Base-by-base conservation (phyloP, 92 coral and sea anemone genomes). In the Parazoanthus atlanticus region DNA sequence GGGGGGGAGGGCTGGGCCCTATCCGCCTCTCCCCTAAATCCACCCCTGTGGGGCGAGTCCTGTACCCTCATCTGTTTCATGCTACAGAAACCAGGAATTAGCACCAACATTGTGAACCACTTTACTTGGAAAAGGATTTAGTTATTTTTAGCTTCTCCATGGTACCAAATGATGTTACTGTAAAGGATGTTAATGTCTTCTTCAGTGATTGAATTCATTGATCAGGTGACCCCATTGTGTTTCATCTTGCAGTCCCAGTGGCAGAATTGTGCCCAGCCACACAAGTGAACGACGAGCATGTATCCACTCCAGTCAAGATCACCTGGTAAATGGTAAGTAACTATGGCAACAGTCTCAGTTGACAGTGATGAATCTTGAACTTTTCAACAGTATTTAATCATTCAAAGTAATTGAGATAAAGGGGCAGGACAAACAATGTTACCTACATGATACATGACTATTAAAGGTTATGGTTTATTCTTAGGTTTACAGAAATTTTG, bases 211-310 rank as follows among this genome's bases (percentile, higher is more conserved):
- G 15, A 77, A 76, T 23, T n/a, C 21, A 30, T n/a, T n/a, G n/a
- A n/a, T 69, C 32, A n/a, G 15, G 6, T 46, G 38, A 36, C 2
- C 49, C 2, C 23, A n/a, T 78, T 29, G 25, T n/a, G 31, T 46
- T 78, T 49, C 32, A 49, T 46, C 36, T 78, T 78, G 30, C 66
- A 78, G 82, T 19, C 82, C 82, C 8, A 78, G 82, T 28, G 82
- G 82, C 64, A 78, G 38, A 31, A 78, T 78, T 29, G 17, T 47
- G 9, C 36, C 33, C 23, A 26, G 61, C 43, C 52, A 19, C 13
- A 21, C 10, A 32, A 36, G 43, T 71, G 76, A 32, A 23, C 13
- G 19, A 19, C n/a, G 30, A n/a, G 34, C 64, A 10, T 7, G 23
- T 28, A 30, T 28, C 61, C 82, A 78, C 65, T 78, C 64, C 58